Evolutionary conservation across 2,888 invertebrate species (phyloP).

Genomic region (Nesidiocoris tenuis): DNA sequence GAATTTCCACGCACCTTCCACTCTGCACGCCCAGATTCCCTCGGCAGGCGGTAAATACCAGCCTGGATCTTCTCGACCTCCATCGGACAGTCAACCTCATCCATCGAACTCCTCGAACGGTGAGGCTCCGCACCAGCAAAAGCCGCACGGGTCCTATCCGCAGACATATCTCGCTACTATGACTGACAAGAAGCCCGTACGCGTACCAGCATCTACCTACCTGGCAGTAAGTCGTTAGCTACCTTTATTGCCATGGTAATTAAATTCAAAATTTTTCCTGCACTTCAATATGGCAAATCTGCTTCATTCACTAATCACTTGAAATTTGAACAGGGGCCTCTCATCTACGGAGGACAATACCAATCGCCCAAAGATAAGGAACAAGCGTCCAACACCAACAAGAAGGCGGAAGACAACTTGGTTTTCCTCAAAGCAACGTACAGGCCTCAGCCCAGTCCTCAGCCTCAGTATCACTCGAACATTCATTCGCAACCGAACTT

Average conservation of each 20-base stretch:
- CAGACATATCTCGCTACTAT: slow-evolving; percentile 23
- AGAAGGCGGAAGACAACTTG: background rate
- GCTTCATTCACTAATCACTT: background rate
- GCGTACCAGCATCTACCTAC: slow-evolving; percentile 19
- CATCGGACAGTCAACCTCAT: background rate
- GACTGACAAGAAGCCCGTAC: slow-evolving; percentile 6
- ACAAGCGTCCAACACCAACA: background rate
- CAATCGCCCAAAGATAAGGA: slow-evolving; percentile 5
- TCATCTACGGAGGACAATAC: background rate
- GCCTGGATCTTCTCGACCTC: background rate
- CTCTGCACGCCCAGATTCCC: background rate
- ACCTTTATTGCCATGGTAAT: background rate
- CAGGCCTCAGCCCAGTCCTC: slow-evolving; percentile 19
- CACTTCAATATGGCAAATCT: background rate
- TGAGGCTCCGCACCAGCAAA: slow-evolving; percentile 3
- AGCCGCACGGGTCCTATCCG: background rate
- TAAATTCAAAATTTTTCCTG: background rate
- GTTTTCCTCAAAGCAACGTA: slow-evolving; percentile 17
- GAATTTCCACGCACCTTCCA: background rate
- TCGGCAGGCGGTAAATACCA: background rate
- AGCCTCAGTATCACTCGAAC: slow-evolving; percentile 8
- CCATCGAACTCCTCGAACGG: background rate
- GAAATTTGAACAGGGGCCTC: slow-evolving; percentile 10
- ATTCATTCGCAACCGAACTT: background rate
- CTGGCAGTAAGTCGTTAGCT: background rate